These are phyloP conservation scores for Tylochromis polylepis DNA, from an alignment of 2,113 vertebrate species.

Conservation along the genomic window DNA sequence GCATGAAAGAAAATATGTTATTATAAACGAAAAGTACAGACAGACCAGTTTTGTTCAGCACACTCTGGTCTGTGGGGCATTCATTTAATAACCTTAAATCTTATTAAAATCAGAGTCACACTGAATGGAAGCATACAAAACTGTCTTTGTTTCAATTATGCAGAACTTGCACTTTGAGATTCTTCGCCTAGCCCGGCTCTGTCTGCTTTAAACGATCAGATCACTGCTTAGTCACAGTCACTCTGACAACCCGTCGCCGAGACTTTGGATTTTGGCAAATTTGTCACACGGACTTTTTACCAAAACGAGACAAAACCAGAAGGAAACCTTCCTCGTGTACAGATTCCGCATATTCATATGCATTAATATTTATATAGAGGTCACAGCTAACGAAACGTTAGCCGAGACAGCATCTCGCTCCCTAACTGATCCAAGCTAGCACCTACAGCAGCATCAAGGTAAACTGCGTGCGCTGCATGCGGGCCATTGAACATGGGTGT, in stretches of 20 bases:
- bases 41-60: not conserved
- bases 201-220: not conserved
- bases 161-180: not conserved
- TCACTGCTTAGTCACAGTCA: not conserved
- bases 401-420: too few relatives aligned
- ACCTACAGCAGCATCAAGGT: too few relatives aligned
- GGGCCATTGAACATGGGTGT: not conserved
- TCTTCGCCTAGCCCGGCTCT: accelerated
- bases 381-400: not conserved
- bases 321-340: too few relatives aligned
- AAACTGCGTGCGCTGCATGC: too few relatives aligned
- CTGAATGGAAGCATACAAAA: not conserved
- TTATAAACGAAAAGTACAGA: not conserved
- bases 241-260: not conserved
- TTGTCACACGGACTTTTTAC: too few relatives aligned
- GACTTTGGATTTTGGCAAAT: too few relatives aligned
- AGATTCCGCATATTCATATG: too few relatives aligned
- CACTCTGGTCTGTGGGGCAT: not conserved
- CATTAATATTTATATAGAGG: not conserved
- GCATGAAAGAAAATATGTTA: not conserved
- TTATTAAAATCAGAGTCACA: not conserved
- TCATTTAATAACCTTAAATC: not conserved
- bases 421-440: too few relatives aligned
- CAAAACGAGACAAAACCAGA: too few relatives aligned
- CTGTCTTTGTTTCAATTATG: not conserved